phyloP scores from a whole-genome alignment of 2,888 invertebrate genomes.

The Drosophila cognata region DNA sequence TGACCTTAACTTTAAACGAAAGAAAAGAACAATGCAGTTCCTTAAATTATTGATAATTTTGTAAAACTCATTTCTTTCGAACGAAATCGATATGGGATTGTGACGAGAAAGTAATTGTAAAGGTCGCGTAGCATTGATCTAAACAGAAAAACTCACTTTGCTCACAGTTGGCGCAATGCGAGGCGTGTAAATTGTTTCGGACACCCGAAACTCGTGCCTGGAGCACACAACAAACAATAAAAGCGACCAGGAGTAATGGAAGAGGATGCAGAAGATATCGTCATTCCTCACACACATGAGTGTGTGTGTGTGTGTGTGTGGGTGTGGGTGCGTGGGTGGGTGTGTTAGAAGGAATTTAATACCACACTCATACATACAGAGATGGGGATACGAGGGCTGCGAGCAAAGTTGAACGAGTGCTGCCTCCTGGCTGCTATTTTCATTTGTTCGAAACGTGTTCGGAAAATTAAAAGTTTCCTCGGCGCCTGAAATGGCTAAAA shows the following conservation, averaged over 20 bases:
- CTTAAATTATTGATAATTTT: background rate
- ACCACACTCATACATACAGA: slow-evolving; percentile 14
- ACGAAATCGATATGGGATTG: background rate
- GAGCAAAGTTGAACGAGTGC: slow-evolving; percentile 30
- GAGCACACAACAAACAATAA: slow-evolving; percentile 45
- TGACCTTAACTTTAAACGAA: background rate
- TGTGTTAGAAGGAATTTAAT: slow-evolving; percentile 61
- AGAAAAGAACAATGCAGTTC: background rate
- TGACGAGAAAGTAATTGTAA: background rate
- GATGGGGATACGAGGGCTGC: slow-evolving; percentile 30
- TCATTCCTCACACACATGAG: slow-evolving; percentile 39
- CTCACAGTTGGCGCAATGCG: slow-evolving; percentile 23
- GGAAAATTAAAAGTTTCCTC: slow-evolving; percentile 74
- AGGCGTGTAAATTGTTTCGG: slow-evolving; percentile 71
- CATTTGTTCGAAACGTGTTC: slow-evolving; percentile 76
- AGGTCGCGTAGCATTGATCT: slow-evolving; percentile 12
- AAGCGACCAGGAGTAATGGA: slow-evolving; percentile 31
- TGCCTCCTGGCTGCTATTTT: slow-evolving; percentile 60
- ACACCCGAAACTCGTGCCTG: slow-evolving; percentile 60
- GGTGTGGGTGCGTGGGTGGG: slow-evolving; percentile 23
- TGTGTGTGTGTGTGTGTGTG: slow-evolving; percentile 25
- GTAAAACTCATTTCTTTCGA: background rate
- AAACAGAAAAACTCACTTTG: slow-evolving; percentile 28
- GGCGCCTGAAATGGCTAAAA: slow-evolving; percentile 1
- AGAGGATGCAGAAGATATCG: slow-evolving; percentile 23